Percentiles rank a stretch among this genome's conserved stretches.
These are phyloP conservation scores for Falco biarmicus DNA, from an alignment of 2,797 vertebrate genomes.

Conservation along the genomic window DNA sequence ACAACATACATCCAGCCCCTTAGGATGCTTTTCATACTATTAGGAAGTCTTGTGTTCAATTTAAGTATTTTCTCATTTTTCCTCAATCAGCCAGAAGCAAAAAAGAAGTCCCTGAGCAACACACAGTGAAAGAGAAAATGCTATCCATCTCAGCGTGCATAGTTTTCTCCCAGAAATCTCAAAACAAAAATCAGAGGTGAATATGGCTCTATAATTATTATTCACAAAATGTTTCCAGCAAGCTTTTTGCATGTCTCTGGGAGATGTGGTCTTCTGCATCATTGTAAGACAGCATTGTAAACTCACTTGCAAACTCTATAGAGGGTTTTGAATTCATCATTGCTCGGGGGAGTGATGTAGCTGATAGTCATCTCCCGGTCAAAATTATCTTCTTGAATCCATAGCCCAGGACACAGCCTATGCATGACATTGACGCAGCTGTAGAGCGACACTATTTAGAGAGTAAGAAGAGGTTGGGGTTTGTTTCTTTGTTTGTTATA, in stretches of 20 bases:
- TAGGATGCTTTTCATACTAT: not conserved
- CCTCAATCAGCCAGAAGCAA: constrained; percentile 5
- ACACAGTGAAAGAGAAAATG: not conserved
- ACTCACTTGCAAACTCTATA: not conserved
- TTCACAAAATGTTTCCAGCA: not conserved
- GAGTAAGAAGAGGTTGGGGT: not conserved
- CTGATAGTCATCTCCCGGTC: not conserved
- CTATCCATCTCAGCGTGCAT: not conserved
- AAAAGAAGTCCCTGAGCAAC: not conserved
- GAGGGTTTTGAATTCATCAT: not conserved
- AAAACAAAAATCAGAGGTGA: not conserved
- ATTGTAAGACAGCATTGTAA: not conserved
- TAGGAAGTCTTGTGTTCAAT: not conserved
- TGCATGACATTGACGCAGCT: fast-evolving
- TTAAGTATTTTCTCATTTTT: constrained; percentile 45
- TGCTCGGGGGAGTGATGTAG: not conserved
- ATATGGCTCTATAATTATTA: not conserved
- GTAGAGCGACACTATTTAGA: not conserved
- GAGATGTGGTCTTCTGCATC: not conserved
- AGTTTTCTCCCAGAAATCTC: not conserved
- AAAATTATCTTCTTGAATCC: not conserved
- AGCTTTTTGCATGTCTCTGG: not conserved
- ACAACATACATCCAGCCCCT: not conserved
- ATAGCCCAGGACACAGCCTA: not conserved
- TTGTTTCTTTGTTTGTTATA: not conserved